Conservation (phyloP, 2,113 vertebrate genomes). For the Sigmodon hispidus region DNA sequence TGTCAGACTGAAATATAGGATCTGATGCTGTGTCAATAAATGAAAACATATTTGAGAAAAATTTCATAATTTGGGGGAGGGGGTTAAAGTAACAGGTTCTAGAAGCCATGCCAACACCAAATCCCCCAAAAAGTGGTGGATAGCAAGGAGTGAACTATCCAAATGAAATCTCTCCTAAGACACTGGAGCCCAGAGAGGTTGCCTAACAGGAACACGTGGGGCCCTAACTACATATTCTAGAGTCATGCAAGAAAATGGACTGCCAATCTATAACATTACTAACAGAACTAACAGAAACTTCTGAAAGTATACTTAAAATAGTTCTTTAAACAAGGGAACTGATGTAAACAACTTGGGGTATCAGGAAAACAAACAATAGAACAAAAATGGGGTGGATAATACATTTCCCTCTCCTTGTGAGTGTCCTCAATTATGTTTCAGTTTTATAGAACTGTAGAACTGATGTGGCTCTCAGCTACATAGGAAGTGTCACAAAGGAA, state of each 20-base stretch:
- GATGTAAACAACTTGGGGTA: not conserved
- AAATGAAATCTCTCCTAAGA: not conserved
- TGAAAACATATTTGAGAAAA: not conserved
- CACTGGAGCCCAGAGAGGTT: not conserved
- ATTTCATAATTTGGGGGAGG: not conserved
- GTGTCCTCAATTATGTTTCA: slow-evolving; percentile 41
- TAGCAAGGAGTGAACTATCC: not conserved
- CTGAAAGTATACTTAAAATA: not conserved
- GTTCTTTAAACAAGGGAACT: not conserved
- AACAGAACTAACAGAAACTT: not conserved
- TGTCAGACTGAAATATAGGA: not conserved
- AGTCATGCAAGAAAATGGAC: not conserved
- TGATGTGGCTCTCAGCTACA: not conserved
- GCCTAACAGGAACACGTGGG: not conserved
- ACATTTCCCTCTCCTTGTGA: not conserved
- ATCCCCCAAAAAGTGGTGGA: not conserved
- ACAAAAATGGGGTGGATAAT: not conserved
- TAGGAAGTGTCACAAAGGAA: not conserved
- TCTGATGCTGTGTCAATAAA: not conserved
- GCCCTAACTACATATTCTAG: not conserved
- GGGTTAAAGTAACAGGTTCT: not conserved
- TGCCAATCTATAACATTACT: not conserved
- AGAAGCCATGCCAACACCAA: not conserved
- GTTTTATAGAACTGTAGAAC: slow-evolving; percentile 21
- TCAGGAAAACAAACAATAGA: not conserved